Evolutionary conservation across 2,888 invertebrate genomes (phyloP).

Genomic region (Microdon myrmicae): DNA sequence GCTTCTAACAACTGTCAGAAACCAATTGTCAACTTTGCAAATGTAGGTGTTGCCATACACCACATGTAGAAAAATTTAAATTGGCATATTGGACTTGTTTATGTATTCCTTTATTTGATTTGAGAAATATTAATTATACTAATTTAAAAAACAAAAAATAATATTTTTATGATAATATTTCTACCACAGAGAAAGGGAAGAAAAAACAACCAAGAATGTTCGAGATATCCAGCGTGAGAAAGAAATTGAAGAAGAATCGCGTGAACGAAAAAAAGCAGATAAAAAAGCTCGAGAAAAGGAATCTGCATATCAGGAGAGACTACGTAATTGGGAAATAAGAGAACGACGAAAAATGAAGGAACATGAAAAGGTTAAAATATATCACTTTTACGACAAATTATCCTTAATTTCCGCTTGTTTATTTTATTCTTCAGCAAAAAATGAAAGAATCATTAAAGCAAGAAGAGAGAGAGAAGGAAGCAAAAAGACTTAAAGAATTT

Average conservation of each 20-base stretch:
- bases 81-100: no score
- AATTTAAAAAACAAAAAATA: no score
- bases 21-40: no score
- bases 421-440: conserved; percentile 70
- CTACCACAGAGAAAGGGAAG: conserved; percentile 65
- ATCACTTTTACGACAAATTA: background rate
- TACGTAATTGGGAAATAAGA: conserved; percentile 83
- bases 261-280: conserved; percentile 89
- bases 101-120: no score
- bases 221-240: conserved; percentile 78
- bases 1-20: no score
- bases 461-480: conserved; percentile 90
- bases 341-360: conserved; percentile 92
- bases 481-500: conserved; percentile 94
- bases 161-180: no score
- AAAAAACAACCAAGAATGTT: conserved; percentile 69
- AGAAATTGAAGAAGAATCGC: conserved; percentile 90
- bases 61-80: no score
- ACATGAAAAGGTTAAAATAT: conserved; percentile 74
- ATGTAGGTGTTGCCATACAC: no score
- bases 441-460: conserved; percentile 86
- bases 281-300: conserved; percentile 94
- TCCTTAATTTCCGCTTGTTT: conserved; percentile 5
- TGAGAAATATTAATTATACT: no score
- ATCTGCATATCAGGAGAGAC: conserved; percentile 92